Conservation (phyloP, 2,797 vertebrate genomes). For the Hirundo rustica region DNA sequence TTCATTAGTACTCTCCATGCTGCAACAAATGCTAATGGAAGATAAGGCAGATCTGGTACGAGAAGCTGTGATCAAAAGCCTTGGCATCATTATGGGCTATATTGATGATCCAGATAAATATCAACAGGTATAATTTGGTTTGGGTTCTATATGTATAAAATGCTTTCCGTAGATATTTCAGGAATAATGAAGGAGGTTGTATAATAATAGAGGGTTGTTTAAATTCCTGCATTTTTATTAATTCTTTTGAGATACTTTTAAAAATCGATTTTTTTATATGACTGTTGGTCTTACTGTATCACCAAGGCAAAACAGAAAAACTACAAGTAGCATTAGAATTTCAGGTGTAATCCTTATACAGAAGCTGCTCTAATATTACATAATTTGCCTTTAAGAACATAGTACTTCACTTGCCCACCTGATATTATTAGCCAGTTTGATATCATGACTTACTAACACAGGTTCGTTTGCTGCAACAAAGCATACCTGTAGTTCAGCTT, state of each 20-base stretch:
- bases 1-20: conserved; percentile 96
- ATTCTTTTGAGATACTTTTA: not conserved
- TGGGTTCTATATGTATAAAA: not conserved
- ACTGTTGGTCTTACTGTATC: not conserved
- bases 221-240: not conserved
- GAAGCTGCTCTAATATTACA: not conserved
- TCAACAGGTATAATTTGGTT: conserved; percentile 83
- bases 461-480: not conserved
- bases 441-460: not conserved
- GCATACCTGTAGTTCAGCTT: not conserved
- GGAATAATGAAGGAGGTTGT: not conserved
- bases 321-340: not conserved
- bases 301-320: not conserved
- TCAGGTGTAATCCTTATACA: not conserved
- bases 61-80: conserved; percentile 98
- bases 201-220: not conserved
- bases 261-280: not conserved
- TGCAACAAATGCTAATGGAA: conserved; percentile 98
- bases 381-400: not conserved
- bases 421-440: not conserved
- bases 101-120: conserved; percentile 98
- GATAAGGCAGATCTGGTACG: conserved; percentile 98
- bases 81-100: conserved; percentile 97
- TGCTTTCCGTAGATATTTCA: not conserved
- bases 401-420: not conserved